Evolutionary conservation across 1,140 invertebrate genomes (phyloP), one percentile per base, ranked within the genome.

Genomic region (Panagrolaimus sp.): DNA sequence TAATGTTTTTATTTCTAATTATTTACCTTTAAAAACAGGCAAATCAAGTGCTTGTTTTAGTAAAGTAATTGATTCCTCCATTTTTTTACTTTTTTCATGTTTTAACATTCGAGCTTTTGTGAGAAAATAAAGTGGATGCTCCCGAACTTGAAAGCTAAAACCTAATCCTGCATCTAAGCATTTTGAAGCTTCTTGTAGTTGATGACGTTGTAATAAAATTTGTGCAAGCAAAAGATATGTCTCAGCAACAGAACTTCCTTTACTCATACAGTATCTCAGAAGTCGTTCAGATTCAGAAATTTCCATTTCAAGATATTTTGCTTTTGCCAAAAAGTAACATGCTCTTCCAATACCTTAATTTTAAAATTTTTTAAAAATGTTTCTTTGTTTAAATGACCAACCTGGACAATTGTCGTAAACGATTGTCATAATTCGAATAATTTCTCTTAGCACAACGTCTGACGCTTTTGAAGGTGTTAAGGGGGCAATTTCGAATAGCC

Each of bases 91-190:
- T 27, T 88, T 88, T 67, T 88, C 86, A 76, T 91, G 87, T 78
- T 90, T 92, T 57, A 91, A 88, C 48, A 96, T 88, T 25, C 91
- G 85, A 0, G 92, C 92, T 74, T 88, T 88, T 0, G 94, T 88
- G 51, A 94, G 87, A 85, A 96, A 91, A 83, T 92, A 98, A 75
- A 93, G 85, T 0, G 92, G 91, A 83, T 91, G 90, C 67, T 96
- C 92, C 74, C 92, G 84, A 71, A 88, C 89, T 84, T 91, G 89
- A 80, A 97, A 95, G 66, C 81, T 79, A 27, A 78, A 79, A 23
- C 72, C 72, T 8, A 79, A 47, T 38, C 77, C 77, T 20, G 75
- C 72, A 31, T 82, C 76, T 9, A 79, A 66, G 5, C 65, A 70
- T 57, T 80, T 79, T 9, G 75, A 70, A 20, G 77, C 77, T 38